These are phyloP conservation scores for Platichthys flesus DNA, from an alignment of 2,113 vertebrate genomes.

Conservation along the genomic window DNA sequence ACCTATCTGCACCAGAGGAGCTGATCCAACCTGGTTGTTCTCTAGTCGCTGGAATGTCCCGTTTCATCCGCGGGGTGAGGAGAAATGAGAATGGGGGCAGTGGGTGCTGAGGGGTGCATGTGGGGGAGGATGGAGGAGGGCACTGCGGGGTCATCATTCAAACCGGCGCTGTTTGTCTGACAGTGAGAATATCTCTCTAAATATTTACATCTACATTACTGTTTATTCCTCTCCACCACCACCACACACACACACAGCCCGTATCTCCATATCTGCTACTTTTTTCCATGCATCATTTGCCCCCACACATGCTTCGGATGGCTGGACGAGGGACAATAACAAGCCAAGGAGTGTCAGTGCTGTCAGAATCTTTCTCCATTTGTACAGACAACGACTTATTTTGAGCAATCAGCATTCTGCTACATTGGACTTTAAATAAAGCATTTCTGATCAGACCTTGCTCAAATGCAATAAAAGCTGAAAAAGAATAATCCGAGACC, in stretches of 20 bases:
- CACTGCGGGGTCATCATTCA: constrained; percentile 71
- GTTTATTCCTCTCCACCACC: constrained; percentile 83
- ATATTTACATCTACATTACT: constrained; percentile 96
- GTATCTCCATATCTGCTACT: constrained; percentile 67
- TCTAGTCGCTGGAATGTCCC: constrained; percentile 49
- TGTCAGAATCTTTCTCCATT: constrained; percentile 13
- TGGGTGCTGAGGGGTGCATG: constrained; percentile 39
- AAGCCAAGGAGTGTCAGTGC: constrained; percentile 20
- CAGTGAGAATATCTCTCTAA: constrained; percentile 86
- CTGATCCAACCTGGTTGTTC: constrained; percentile 34
- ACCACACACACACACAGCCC: constrained; percentile 5
- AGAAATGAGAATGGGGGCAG: constrained; percentile 33
- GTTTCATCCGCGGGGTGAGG: constrained; percentile 32
- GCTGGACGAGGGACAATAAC: constrained; percentile 46
- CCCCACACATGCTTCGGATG: constrained; percentile 60
- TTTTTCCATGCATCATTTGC: constrained; percentile 54
- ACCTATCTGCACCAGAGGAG: constrained; percentile 18
- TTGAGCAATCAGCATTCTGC: neutral
- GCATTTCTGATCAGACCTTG: neutral
- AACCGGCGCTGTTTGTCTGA: constrained; percentile 79
- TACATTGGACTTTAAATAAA: neutral
- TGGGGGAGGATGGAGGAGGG: constrained; percentile 58
- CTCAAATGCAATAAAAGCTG: neutral
- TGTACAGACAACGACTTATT: constrained; percentile 14
- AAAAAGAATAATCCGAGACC: neutral